Percentiles rank a stretch among this genome's conserved stretches.
phyloP scores from a whole-genome alignment of 2,113 vertebrate genomes.

The Hymenochirus boettgeri region DNA sequence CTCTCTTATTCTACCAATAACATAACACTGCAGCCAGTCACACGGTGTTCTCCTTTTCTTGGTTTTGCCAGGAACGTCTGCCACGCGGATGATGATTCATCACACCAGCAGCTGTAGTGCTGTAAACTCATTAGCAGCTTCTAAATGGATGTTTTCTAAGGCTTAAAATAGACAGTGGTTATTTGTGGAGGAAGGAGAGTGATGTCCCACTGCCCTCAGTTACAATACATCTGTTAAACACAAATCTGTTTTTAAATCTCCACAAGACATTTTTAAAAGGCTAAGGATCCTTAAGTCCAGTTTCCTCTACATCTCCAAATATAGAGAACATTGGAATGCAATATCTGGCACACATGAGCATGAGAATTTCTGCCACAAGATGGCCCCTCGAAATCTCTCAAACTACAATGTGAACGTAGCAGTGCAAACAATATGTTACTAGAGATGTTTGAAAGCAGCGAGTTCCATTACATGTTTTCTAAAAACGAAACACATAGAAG shows the following conservation, averaged over 20 bases:
- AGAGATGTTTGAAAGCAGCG: too few relatives aligned
- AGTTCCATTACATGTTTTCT: too few relatives aligned
- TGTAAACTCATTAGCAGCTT: constrained; percentile 41
- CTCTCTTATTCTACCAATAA: constrained; percentile 4
- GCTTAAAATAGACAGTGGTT: constrained; percentile 35
- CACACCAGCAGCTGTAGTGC: constrained; percentile 31
- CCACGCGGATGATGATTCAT: constrained; percentile 1
- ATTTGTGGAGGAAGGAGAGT: constrained; percentile 26
- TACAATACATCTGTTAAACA: constrained; percentile 31
- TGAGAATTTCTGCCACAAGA: not conserved
- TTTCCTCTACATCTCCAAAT: not conserved
- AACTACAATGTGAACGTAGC: too few relatives aligned
- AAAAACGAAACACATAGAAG: too few relatives aligned
- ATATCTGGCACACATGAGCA: not conserved
- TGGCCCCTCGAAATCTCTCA: too few relatives aligned
- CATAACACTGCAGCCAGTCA: not conserved
- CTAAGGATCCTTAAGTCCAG: not conserved
- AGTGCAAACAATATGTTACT: too few relatives aligned
- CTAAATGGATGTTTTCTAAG: constrained; percentile 31
- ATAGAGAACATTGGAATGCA: too few relatives aligned
- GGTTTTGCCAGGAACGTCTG: not conserved
- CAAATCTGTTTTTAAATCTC: constrained; percentile 20
- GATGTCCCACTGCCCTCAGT: constrained; percentile 9
- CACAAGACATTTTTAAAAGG: not conserved
- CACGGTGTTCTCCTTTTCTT: not conserved